A percentile compares a stretch with the other conserved stretches of the same genome.
Evolutionary conservation across 2,797 vertebrate species (phyloP).

Genomic region (Gobio occitaniae): DNA sequence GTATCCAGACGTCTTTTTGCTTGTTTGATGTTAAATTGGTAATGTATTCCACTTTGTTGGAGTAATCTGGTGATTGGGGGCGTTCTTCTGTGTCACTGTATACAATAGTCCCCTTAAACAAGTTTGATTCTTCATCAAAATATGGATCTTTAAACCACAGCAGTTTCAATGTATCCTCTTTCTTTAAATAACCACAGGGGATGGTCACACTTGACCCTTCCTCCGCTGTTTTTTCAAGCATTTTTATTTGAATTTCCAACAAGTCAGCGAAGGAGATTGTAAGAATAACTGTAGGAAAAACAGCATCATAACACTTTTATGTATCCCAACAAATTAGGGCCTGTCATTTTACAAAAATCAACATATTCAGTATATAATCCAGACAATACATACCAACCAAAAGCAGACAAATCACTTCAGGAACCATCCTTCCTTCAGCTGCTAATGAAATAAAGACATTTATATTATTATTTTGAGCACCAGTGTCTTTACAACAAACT

Average conservation of each 20-base stretch:
- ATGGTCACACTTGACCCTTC: constrained; percentile 73
- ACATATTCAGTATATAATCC: background rate
- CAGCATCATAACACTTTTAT: background rate
- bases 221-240: fast-evolving
- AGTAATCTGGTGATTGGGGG: constrained; percentile 40
- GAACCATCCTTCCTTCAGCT: constrained; percentile 5
- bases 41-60: constrained; percentile 54
- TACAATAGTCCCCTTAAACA: constrained; percentile 50
- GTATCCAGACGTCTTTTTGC: fast-evolving
- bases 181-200: fast-evolving
- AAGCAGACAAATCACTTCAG: background rate
- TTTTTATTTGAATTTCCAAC: fast-evolving
- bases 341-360: background rate
- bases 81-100: background rate
- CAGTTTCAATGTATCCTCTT: fast-evolving
- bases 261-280: fast-evolving
- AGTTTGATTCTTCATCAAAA: fast-evolving
- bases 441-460: constrained; percentile 34
- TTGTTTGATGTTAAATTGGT: fast-evolving
- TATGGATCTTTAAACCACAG: constrained; percentile 69
- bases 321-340: background rate
- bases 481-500: background rate
- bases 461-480: background rate
- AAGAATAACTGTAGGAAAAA: background rate
- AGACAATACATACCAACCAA: constrained; percentile 17